These are phyloP conservation scores for Toxotes jaculatrix DNA, from an alignment of 2,113 vertebrate genomes.

Conservation along the genomic window DNA sequence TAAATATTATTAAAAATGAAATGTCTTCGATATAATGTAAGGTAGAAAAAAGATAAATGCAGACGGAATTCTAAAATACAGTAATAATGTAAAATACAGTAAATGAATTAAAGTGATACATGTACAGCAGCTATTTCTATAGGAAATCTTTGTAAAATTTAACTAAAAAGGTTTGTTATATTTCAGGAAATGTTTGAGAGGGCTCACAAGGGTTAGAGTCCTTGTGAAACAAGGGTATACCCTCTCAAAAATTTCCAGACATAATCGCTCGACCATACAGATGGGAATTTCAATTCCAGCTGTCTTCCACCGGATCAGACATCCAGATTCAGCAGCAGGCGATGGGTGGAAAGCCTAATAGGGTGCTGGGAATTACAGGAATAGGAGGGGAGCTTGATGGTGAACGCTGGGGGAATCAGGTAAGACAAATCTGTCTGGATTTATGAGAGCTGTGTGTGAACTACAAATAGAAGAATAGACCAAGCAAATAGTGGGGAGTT, in stretches of 20 bases:
- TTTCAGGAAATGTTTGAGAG: constrained; percentile 12
- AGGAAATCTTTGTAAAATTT: not conserved
- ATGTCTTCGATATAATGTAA: not conserved
- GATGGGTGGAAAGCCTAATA: constrained; percentile 43
- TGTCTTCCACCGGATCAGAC: constrained; percentile 31
- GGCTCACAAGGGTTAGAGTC: constrained; percentile 12
- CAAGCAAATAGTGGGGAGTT: constrained; percentile 37
- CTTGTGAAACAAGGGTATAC: constrained; percentile 10
- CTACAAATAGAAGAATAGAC: constrained; percentile 58
- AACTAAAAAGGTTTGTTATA: not conserved
- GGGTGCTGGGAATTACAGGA: constrained; percentile 43
- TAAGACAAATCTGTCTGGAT: constrained; percentile 67
- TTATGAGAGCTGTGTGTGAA: constrained; percentile 60
- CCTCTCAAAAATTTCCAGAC: constrained; percentile 15
- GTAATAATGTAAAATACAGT: not conserved
- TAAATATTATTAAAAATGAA: constrained; percentile 9
- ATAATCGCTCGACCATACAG: not conserved
- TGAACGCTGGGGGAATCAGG: constrained; percentile 52
- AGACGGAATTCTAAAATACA: not conserved
- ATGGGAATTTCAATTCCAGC: constrained; percentile 47
- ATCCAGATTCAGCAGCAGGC: constrained; percentile 27
- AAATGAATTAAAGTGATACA: not conserved
- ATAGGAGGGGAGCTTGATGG: constrained; percentile 22
- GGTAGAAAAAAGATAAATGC: not conserved
- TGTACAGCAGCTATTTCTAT: not conserved